Conservation (phyloP, 2,797 vertebrate genomes). For the Spinus olivaceus region DNA sequence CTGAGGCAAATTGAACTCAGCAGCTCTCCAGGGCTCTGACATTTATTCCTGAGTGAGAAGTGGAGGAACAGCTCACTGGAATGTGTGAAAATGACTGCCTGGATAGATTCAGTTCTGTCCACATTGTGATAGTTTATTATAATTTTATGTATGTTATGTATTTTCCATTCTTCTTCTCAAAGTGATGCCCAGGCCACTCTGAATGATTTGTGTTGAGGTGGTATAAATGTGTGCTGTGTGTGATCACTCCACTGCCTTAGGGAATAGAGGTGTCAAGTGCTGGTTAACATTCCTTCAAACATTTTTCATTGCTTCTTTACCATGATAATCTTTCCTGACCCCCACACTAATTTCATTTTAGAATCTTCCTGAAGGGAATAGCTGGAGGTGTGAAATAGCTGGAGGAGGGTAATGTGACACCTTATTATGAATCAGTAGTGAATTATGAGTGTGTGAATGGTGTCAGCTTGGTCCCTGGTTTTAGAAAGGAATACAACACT, state of each 20-base stretch:
- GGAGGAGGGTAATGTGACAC: constrained; percentile 36
- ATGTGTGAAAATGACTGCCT: background rate
- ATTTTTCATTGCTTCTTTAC: constrained; percentile 30
- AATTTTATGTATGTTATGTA: constrained; percentile 49
- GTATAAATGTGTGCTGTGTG: background rate
- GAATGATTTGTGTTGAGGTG: constrained; percentile 20
- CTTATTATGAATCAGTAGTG: constrained; percentile 14
- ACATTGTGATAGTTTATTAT: constrained; percentile 43
- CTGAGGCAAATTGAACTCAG: background rate
- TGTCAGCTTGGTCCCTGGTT: background rate
- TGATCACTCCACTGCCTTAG: background rate
- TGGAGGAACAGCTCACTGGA: background rate
- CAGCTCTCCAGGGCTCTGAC: background rate
- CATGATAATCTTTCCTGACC: background rate
- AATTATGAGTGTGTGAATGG: background rate
- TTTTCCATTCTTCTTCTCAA: constrained; percentile 28
- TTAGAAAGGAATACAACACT: background rate
- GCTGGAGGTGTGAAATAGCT: constrained; percentile 46
- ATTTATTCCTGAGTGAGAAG: background rate
- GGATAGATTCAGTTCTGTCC: background rate
- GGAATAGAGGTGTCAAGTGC: constrained; percentile 45
- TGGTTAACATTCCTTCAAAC: constrained; percentile 23
- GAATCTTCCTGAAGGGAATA: constrained; percentile 36
- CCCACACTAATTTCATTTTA: constrained; percentile 27
- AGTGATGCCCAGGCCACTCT: background rate